Evolutionary conservation across 2,888 invertebrate species (phyloP), one percentile per base, ranked within the genome.

Genomic region (Drosophila paramelanica): DNA sequence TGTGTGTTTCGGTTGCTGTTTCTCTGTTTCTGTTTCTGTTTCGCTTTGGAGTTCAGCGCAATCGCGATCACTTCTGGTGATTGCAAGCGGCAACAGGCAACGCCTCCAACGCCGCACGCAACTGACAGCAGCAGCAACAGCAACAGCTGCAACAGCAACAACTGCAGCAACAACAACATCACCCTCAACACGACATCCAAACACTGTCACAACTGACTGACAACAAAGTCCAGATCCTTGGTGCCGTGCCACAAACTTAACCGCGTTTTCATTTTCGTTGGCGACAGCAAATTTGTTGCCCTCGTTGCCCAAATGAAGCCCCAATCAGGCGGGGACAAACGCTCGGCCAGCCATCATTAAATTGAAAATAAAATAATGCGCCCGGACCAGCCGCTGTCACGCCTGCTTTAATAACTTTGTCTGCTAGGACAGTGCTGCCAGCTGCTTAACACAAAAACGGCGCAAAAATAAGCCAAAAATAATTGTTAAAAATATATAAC

Each of bases 301-400:
- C 57, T 36, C 14, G 61, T 56, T 62, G 1, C 66, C 71, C 80
- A 64, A 69, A 62, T 73, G 67, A 67, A 62, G 76, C 36, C 20
- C 81, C 83, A 89, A 84, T 89, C 83, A 84, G 85, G 67, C 67
- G 73, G 81, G 58, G 53, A 78, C 74, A 65, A 61, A 68, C 56
- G 31, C 43, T 41, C 55, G 72, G 53, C 78, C 69, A 39, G 73
- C 79, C 88, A 89, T 86, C 85, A 86, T 86, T 86, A 86, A 86
- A 86, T 86, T 88, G 88, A 69, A 89, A 86, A 86, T 86, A 86
- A 86, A 86, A 86, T 86, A 86, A 86, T 86, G 84, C 89, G 65
- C 77, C 38, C 23, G 51, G 64, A n/a, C 45, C 50, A 38, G 36
- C 45, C 65, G 69, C 67, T 70, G 82, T 84, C 88, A 87, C 89